A percentile compares a stretch with the other conserved stretches of the same genome.
Conservation (phyloP, 2,888 invertebrate species). For the Neoaliturus tenellus region DNA sequence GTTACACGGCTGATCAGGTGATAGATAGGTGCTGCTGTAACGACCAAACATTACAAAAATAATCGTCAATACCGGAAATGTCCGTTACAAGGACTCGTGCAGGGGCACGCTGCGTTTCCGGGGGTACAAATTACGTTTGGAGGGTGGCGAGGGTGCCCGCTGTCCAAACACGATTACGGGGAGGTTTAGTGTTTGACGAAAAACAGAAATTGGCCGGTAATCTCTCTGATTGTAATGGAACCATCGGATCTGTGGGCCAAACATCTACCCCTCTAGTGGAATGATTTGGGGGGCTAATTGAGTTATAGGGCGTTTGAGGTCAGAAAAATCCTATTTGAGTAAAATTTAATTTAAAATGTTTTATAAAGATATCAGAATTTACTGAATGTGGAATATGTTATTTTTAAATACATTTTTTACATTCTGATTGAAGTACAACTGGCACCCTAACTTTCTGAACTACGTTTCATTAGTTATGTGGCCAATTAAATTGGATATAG, state of each 20-base stretch:
- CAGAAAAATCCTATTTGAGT: too few relatives aligned
- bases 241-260: not conserved
- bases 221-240: not conserved
- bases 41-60: not conserved
- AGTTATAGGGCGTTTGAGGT: too few relatives aligned
- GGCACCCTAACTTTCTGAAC: too few relatives aligned
- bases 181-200: constrained; percentile 3
- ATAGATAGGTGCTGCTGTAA: not conserved
- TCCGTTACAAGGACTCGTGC: constrained; percentile 35
- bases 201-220: constrained; percentile 8
- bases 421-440: too few relatives aligned
- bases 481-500: too few relatives aligned
- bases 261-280: too few relatives aligned
- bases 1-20: not conserved
- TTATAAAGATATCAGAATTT: too few relatives aligned
- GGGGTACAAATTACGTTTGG: constrained; percentile 30
- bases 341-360: too few relatives aligned
- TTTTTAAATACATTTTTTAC: too few relatives aligned
- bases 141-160: constrained; percentile 18
- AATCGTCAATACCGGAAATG: constrained; percentile 13
- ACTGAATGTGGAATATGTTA: too few relatives aligned
- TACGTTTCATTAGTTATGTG: too few relatives aligned
- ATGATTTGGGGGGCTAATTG: too few relatives aligned
- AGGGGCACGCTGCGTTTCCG: constrained; percentile 11
- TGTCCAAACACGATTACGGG: constrained; percentile 17